Percentiles rank a stretch among this genome's conserved stretches.
phyloP scores from a whole-genome alignment of 2,888 invertebrate species.

The Aphodius granarius region DNA sequence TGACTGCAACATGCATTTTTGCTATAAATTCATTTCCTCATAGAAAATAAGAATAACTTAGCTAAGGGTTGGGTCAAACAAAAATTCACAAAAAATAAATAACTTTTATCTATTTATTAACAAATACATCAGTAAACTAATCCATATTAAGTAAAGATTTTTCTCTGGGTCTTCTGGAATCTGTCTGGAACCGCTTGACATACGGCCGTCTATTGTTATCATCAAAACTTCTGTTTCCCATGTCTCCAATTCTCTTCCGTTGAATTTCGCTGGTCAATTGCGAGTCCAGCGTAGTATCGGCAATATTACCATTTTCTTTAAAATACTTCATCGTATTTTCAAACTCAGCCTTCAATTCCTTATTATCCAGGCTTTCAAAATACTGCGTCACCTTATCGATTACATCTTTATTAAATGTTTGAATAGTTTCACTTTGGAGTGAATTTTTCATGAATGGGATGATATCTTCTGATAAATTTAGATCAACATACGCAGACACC shows the following conservation, averaged over 20 bases:
- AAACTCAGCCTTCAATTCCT: constrained; percentile 61
- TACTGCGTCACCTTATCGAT: constrained; percentile 57
- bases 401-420: constrained; percentile 66
- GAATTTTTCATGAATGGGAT: constrained; percentile 61
- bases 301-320: constrained; percentile 57
- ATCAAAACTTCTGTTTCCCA: background rate
- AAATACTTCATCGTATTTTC: constrained; percentile 59
- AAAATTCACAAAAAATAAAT: no score
- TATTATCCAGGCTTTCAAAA: constrained; percentile 55
- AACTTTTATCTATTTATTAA: background rate
- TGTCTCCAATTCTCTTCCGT: background rate
- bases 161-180: background rate
- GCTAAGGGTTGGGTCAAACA: no score
- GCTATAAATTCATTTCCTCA: no score
- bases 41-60: no score
- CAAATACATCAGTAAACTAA: background rate
- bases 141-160: background rate
- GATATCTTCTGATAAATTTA: constrained; percentile 67
- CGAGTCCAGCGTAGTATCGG: constrained; percentile 48
- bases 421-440: constrained; percentile 59
- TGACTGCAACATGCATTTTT: no score
- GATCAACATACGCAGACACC: constrained; percentile 60
- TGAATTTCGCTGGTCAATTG: background rate
- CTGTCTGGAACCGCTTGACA: background rate
- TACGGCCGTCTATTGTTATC: background rate